Evolutionary conservation across 2,888 invertebrate genomes (phyloP), one percentile per base, ranked within the genome.

Genomic region (Eristalis intricaria): DNA sequence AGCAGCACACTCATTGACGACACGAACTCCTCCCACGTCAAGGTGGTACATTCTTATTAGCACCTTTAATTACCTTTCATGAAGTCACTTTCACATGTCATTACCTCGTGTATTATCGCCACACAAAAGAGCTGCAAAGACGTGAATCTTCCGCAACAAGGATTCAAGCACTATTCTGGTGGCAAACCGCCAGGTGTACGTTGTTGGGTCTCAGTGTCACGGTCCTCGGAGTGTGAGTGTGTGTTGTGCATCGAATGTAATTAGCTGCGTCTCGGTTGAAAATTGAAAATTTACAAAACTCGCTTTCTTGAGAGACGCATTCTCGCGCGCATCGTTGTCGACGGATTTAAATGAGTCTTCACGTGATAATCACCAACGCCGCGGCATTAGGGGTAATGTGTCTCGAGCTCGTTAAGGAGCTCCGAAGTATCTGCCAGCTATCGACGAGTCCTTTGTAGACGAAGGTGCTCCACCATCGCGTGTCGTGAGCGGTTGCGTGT

Each of bases 51-150:
- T 78, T 86, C 86, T 86, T 86, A 83, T 86, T 86, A 86, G 83
- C 86, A 86, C 83, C 83, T 86, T 86, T 86, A 86, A 86, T 86
- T 86, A 86, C 78, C 86, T 86, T 86, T 86, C 86, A 86, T 75
- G 83, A 70, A 86, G 83, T 86, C 86, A 86, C 78, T 86, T 86
- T 83, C 86, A 83, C 83, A 83, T 86, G 86, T 86, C 86, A 79
- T 86, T 86, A 86, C 78, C 86, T 86, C 78, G 74, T 74, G 74
- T 78, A 82, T 8, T 86, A 74, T 69, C 26, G 15, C 60, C 23
- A 58, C 58, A 26, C 11, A 56, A 69, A 74, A 75, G 68, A 71
- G 69, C 40, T 40, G 68, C 63, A 66, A 61, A 43, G 43, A 56
- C 29, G 68, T 29, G 78, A 74, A 70, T 74, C 65, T 83, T 73